Evolutionary conservation across 2,888 invertebrate species (phyloP).

Genomic region (Drosophila recens): DNA sequence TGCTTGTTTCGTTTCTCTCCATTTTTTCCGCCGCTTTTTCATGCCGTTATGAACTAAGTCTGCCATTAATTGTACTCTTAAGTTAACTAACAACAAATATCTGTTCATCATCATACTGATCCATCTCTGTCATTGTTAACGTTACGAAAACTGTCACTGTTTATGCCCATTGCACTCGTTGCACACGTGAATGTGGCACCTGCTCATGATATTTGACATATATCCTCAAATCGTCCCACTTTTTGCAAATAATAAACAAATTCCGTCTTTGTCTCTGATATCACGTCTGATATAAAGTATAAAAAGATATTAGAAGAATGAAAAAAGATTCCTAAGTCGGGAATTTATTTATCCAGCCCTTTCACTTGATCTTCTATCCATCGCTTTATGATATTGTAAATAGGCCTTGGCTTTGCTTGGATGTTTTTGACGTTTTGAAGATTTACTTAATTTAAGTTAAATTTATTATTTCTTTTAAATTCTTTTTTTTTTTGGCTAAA

Average conservation of each 20-base stretch:
- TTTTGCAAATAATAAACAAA: slow-evolving; percentile 8
- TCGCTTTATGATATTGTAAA: background rate
- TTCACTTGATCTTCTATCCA: background rate
- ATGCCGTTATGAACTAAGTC: slow-evolving; percentile 35
- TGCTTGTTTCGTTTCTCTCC: slow-evolving; percentile 30
- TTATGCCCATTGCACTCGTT: background rate
- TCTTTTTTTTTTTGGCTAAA: background rate
- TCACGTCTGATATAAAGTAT: background rate
- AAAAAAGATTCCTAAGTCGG: background rate
- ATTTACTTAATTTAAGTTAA: slow-evolving; percentile 5
- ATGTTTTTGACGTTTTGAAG: background rate
- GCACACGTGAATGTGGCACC: slow-evolving; percentile 11
- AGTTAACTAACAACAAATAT: slow-evolving; percentile 31
- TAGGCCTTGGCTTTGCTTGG: background rate
- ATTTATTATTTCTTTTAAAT: slow-evolving; percentile 11
- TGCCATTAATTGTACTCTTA: slow-evolving; percentile 19
- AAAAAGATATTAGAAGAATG: background rate
- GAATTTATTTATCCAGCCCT: background rate
- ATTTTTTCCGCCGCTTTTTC: slow-evolving; percentile 33
- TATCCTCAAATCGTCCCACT: background rate
- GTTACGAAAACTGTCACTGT: background rate
- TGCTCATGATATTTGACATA: slow-evolving; percentile 1
- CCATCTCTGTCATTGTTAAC: slow-evolving; percentile 1
- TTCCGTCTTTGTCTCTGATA: background rate
- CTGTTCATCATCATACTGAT: background rate